These are phyloP conservation scores for Pomatostomus ruficeps DNA, from an alignment of 2,113 vertebrate genomes.

Conservation along the genomic window DNA sequence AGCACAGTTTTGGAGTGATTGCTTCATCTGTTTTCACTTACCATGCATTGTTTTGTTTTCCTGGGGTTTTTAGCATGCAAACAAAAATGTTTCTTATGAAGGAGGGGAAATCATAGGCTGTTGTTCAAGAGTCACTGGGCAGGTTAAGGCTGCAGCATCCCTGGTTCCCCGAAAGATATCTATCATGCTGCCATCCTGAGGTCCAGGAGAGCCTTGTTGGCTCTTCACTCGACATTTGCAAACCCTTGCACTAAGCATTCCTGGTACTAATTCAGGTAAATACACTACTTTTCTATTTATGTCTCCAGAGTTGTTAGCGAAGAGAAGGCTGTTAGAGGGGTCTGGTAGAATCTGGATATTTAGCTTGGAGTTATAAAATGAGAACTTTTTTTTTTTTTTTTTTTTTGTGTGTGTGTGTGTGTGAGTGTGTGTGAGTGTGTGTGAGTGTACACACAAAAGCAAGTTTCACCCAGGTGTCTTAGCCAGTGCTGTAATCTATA, in stretches of 20 bases:
- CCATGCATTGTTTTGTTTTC: neutral
- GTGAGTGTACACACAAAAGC: neutral
- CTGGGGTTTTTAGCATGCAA: neutral
- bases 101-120: neutral
- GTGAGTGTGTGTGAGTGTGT: no score
- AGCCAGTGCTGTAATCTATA: neutral
- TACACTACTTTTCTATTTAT: neutral
- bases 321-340: neutral
- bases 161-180: neutral
- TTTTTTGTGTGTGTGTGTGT: neutral
- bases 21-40: neutral
- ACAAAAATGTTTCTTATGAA: neutral
- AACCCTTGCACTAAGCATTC: neutral
- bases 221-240: neutral
- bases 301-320: neutral
- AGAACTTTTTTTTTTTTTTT: accelerated
- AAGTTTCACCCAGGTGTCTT: neutral
- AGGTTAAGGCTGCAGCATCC: neutral
- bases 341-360: neutral
- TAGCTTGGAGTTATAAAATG: accelerated
- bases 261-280: neutral
- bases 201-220: accelerated
- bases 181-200: accelerated
- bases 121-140: neutral
- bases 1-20: neutral